Evolutionary conservation across 2,113 vertebrate species (phyloP), one percentile per base, ranked within the genome.

Genomic region (Salvelinus namaycush): DNA sequence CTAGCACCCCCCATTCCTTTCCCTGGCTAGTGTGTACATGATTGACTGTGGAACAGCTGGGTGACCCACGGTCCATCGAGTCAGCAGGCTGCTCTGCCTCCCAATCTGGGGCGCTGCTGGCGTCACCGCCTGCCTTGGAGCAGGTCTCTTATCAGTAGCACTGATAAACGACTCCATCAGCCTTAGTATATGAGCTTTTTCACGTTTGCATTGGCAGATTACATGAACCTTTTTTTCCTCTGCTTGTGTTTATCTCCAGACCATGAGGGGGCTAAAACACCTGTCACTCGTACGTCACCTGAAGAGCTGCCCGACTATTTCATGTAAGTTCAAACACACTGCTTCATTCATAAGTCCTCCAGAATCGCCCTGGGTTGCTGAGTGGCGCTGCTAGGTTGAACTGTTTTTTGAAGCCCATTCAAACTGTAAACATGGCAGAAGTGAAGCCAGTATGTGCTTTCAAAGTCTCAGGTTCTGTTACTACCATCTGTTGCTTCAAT

Each of bases 291-390:
- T 70, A 83, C 76, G 68, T 83, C 83, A 71, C 79, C 85, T 20
- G 91, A 91, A 65, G 93, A 94, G 59, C 86, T 92, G 78, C 93
- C 92, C 0, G 94, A 96, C 81, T 96, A 96, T 88, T 82, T 96
- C 80, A 82, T 91, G 95, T 96, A 89, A 96, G 95, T 93, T 76
- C 48, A 68, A 74, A 80, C 20, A 75, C 72, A 73, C 26, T 54
- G 29, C 70, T 26, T 57, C 14, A 14, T 26, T 57, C 11, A 14
- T 57, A 67, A 27, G 9, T 22, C 44, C 44, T 39, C 24, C 62
- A 51, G 48, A 48, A 60, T 51, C 11, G 24, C 2, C 49, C 9
- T 14, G 48, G 72, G 39, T 72, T 67, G n/a, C 14, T 24, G 29
- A 26, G 60, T 68, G 29, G 48, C 24, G 24, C 39, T 51, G 27